Conservation (phyloP, 2,797 vertebrate genomes). For the Champsocephalus esox region DNA sequence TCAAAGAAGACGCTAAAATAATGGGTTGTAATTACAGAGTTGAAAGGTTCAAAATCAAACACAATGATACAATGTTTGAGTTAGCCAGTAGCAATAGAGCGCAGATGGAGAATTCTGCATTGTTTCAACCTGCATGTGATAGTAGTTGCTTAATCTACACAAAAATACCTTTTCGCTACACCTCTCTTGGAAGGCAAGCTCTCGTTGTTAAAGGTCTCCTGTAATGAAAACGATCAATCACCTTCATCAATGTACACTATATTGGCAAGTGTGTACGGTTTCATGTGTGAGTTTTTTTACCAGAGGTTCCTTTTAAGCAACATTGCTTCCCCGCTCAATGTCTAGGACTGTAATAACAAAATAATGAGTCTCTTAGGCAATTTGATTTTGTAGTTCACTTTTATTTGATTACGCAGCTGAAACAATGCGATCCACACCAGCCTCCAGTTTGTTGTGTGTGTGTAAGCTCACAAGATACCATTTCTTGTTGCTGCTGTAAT, state of each 20-base stretch:
- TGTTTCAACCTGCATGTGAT: conserved; percentile 60
- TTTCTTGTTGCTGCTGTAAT: conserved; percentile 58
- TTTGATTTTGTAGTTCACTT: conserved; percentile 66
- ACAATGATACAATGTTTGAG: conserved; percentile 77
- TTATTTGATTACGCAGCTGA: conserved; percentile 72
- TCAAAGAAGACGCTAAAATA: conserved; percentile 81
- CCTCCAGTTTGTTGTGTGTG: conserved; percentile 68
- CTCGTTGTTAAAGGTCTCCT: conserved; percentile 25
- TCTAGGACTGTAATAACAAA: conserved; percentile 64
- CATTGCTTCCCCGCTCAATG: conserved; percentile 54
- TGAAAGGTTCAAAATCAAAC: conserved; percentile 84
- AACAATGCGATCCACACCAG: conserved; percentile 67
- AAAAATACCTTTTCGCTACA: conserved; percentile 25
- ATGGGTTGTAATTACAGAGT: conserved; percentile 79
- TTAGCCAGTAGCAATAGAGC: conserved; percentile 69
- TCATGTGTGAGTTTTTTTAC: conserved; percentile 42
- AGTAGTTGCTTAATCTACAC: conserved; percentile 59
- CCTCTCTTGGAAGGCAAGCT: conserved; percentile 10
- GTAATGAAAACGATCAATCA: conserved; percentile 32
- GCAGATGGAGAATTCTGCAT: conserved; percentile 53
- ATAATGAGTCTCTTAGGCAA: conserved; percentile 74
- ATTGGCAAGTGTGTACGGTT: conserved; percentile 19
- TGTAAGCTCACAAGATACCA: conserved; percentile 58
- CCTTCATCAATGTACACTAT: conserved; percentile 26
- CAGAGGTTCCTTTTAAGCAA: conserved; percentile 49